Evolutionary conservation across 2,113 vertebrate species (phyloP).

Genomic region (Bostrychus sinensis): DNA sequence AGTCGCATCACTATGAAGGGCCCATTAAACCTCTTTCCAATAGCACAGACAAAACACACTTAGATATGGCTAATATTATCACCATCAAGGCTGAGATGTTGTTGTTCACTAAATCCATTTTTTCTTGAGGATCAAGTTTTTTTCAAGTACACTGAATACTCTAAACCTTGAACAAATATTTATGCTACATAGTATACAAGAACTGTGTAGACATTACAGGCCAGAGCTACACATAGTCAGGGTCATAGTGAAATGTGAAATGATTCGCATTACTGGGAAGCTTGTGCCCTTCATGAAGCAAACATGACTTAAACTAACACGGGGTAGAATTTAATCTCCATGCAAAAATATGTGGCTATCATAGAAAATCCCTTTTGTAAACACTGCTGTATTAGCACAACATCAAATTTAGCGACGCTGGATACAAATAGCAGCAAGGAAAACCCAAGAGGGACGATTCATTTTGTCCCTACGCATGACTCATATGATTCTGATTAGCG

Average conservation of each 20-base stretch:
- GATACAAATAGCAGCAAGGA: constrained; percentile 25
- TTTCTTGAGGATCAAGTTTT: not conserved
- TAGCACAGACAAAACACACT: too few species aligned
- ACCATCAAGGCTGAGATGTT: not conserved
- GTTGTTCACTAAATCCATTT: not conserved
- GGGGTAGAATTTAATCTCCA: not conserved
- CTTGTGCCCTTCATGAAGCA: not conserved
- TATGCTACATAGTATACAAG: too few species aligned
- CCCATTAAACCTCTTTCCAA: too few species aligned
- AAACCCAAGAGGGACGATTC: constrained; percentile 1
- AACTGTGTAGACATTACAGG: not conserved
- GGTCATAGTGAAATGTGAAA: not conserved
- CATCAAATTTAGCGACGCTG: not conserved
- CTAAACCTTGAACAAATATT: too few species aligned
- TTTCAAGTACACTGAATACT: not conserved
- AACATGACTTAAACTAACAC: constrained; percentile 22
- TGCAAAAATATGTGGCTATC: constrained; percentile 21
- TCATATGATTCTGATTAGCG: constrained; percentile 42
- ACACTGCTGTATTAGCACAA: constrained; percentile 8
- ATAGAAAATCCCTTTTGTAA: constrained; percentile 28
- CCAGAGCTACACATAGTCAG: not conserved
- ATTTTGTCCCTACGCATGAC: constrained; percentile 41
- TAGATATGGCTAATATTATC: too few species aligned
- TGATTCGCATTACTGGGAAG: constrained; percentile 2
- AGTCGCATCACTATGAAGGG: too few species aligned